These are phyloP conservation scores for Heteromormyrus szaboi DNA, from an alignment of 2,797 vertebrate genomes.

Conservation along the genomic window DNA sequence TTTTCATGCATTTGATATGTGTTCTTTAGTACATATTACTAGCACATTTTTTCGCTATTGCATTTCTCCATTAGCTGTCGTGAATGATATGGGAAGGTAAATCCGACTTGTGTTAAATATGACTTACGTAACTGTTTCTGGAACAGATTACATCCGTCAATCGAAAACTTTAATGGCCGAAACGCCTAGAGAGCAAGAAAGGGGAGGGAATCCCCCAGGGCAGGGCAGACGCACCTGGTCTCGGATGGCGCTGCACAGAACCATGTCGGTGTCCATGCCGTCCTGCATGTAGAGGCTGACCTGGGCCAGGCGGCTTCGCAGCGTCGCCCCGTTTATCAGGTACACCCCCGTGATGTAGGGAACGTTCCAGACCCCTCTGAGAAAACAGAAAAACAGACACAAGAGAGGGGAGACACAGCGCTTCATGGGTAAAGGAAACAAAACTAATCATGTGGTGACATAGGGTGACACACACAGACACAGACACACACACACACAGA, in stretches of 20 bases:
- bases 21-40: not conserved
- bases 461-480: no score
- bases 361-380: slow-evolving; percentile 80
- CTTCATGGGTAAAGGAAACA: not conserved
- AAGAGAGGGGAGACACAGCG: not conserved
- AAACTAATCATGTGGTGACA: not conserved
- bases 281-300: slow-evolving; percentile 60
- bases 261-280: slow-evolving; percentile 73
- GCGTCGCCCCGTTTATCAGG: slow-evolving; percentile 63
- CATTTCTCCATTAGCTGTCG: not conserved
- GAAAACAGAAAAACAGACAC: not conserved
- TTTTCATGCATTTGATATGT: not conserved
- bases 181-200: not conserved
- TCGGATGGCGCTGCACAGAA: slow-evolving; percentile 71
- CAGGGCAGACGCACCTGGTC: slow-evolving; percentile 60
- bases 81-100: not conserved
- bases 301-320: slow-evolving; percentile 59
- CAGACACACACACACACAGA: not conserved
- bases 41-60: not conserved
- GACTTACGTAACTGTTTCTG: not conserved
- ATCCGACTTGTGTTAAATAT: not conserved
- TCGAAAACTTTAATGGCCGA: not conserved
- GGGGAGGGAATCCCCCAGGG: not conserved
- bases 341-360: slow-evolving; percentile 79
- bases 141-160: not conserved